Percentiles rank a stretch among this genome's conserved stretches.
phyloP scores from a whole-genome alignment of 2,888 invertebrate genomes.

The Troilus luridus region DNA sequence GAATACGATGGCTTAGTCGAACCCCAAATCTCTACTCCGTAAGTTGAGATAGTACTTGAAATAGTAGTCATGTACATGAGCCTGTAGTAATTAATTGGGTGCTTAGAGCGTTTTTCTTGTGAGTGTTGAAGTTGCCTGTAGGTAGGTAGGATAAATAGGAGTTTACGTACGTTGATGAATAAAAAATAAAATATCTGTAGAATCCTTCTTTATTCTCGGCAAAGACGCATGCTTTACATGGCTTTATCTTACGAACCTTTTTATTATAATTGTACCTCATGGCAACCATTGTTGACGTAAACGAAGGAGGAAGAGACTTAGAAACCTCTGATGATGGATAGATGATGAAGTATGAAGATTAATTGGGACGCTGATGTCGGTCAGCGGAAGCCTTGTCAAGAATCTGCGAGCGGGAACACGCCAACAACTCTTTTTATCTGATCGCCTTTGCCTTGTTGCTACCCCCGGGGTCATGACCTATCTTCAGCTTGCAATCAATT shows the following conservation, averaged over 20 bases:
- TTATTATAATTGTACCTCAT: neutral
- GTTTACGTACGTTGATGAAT: too few species aligned
- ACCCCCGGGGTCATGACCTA: neutral
- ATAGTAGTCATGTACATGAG: too few species aligned
- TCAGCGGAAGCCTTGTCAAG: neutral
- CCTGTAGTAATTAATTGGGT: too few species aligned
- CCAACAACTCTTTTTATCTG: constrained; percentile 9
- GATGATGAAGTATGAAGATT: constrained; percentile 13
- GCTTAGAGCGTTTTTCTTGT: too few species aligned
- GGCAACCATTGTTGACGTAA: neutral
- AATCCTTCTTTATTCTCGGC: neutral
- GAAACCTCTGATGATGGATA: neutral
- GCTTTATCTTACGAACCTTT: neutral
- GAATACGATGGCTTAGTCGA: too few species aligned
- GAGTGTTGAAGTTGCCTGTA: too few species aligned
- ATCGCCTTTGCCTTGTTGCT: neutral
- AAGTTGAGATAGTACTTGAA: too few species aligned
- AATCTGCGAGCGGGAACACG: neutral
- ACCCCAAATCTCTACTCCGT: too few species aligned
- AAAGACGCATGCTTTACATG: neutral
- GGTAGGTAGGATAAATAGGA: too few species aligned
- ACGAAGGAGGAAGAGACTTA: neutral
- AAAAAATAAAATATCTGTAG: too few species aligned
- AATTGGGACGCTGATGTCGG: neutral
- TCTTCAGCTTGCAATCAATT: neutral